Evolutionary conservation across 2,113 vertebrate species (phyloP).

Genomic region (Sterna hirundo): DNA sequence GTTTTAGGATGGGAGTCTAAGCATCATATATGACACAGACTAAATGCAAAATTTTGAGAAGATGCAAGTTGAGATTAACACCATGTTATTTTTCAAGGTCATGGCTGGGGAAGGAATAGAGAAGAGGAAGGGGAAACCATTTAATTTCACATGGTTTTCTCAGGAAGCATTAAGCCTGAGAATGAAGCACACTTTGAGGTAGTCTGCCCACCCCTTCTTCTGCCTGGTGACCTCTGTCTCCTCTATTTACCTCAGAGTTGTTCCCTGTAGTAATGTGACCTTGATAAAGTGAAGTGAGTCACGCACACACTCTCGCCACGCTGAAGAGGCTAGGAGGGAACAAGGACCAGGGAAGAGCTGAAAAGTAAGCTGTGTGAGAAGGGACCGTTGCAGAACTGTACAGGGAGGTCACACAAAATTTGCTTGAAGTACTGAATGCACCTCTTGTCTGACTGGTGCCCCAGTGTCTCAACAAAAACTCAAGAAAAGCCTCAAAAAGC

Average conservation of each 20-base stretch:
- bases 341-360: background rate
- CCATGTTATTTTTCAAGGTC: background rate
- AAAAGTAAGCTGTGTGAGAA: background rate
- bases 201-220: background rate
- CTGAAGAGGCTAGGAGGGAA: background rate
- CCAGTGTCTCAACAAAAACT: background rate
- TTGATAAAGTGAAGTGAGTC: background rate
- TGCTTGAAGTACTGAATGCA: background rate
- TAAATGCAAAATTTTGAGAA: background rate
- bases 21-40: background rate
- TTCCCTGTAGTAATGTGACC: background rate
- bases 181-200: background rate
- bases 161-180: background rate
- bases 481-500: constrained; percentile 25
- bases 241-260: background rate
- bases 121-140: background rate
- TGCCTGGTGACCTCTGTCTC: background rate
- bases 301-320: background rate
- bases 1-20: background rate
- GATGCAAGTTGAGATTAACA: background rate
- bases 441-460: background rate
- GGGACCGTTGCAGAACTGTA: background rate
- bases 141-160: background rate
- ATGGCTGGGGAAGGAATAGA: background rate
- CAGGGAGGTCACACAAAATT: background rate